Conservation (phyloP, 2,888 invertebrate genomes). For the Agriopis leucophaearia region DNA sequence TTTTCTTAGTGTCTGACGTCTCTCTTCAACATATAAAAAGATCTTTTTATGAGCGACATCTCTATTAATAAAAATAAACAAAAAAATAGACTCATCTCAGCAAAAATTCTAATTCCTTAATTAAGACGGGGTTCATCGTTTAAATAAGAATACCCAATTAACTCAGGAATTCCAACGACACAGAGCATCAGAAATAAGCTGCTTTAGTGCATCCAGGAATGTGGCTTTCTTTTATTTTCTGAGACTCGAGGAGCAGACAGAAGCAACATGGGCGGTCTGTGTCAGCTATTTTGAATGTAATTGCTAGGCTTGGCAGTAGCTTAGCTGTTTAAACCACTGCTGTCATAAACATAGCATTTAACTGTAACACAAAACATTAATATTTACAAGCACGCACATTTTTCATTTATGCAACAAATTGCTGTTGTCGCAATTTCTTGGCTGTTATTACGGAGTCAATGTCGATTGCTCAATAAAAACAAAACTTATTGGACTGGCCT, state of each 20-base stretch:
- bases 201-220: conserved; percentile 32
- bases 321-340: conserved; percentile 53
- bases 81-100: not conserved
- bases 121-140: conserved; percentile 27
- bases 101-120: conserved; percentile 25
- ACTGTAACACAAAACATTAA: conserved; percentile 44
- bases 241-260: conserved; percentile 34
- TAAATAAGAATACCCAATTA: conserved; percentile 37
- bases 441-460: conserved; percentile 31
- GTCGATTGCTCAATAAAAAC: conserved; percentile 30
- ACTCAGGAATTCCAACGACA: conserved; percentile 33
- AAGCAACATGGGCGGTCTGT: conserved; percentile 59
- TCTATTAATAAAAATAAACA: not conserved
- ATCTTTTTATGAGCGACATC: not conserved
- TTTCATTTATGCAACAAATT: conserved; percentile 40
- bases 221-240: conserved; percentile 28
- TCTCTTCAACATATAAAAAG: not conserved
- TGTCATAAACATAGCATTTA: conserved; percentile 57
- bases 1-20: not conserved
- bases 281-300: conserved; percentile 67
- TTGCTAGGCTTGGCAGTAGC: conserved; percentile 57
- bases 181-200: conserved; percentile 33
- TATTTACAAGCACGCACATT: conserved; percentile 42
- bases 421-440: conserved; percentile 26
- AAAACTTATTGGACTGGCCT: conserved; percentile 28